Percentiles rank a stretch among this genome's conserved stretches.
Conservation (phyloP, 1,140 invertebrate species). For the Platyscapa corneri region DNA sequence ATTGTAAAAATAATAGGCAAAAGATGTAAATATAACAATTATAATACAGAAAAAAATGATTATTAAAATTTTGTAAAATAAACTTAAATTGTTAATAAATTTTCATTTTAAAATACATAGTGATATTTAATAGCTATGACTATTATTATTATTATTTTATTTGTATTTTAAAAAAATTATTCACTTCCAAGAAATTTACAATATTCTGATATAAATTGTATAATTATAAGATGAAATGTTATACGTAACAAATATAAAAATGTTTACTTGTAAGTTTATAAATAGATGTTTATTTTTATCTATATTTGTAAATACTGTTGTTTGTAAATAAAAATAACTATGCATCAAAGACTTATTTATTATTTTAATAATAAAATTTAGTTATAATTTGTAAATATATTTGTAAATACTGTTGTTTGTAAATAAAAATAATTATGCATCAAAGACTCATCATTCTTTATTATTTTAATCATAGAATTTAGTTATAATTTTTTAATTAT, state of each 20-base stretch:
- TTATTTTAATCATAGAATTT: no score
- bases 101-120: background rate
- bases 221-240: background rate
- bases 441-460: no score
- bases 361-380: no score
- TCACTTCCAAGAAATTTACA: background rate
- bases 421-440: background rate
- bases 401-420: no score
- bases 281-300: background rate
- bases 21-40: background rate
- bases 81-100: background rate
- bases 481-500: no score
- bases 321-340: constrained; percentile 3
- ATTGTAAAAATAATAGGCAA: background rate
- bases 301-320: background rate
- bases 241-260: background rate
- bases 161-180: background rate
- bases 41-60: background rate
- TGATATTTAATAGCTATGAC: background rate
- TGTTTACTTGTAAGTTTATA: background rate
- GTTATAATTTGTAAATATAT: no score
- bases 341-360: no score
- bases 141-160: background rate
- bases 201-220: background rate
- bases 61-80: background rate